Evolutionary conservation across 1,140 invertebrate genomes (phyloP), one percentile per base, ranked within the genome.

Genomic region (Contarinia nasturtii): DNA sequence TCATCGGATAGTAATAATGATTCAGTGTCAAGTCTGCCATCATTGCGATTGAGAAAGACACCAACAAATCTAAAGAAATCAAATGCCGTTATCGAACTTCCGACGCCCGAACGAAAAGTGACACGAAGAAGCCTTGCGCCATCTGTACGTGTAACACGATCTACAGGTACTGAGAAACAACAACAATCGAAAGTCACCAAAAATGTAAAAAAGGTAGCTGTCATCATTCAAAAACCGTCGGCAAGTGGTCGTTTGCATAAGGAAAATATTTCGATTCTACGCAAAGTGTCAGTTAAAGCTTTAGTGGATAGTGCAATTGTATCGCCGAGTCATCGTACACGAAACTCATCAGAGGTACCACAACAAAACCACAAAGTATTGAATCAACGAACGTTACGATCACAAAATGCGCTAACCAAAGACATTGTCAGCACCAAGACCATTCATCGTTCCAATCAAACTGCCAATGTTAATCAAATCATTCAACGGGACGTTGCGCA

Each of bases 1-100:
- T 73, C 71, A 7, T 43, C 41, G 11, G 18, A 18, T 18, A 71
- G 67, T 49, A 18, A 46, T 8, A 11, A 36, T 48, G 41, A 48
- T 11, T 3, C 15, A 2, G 22, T 12, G 20, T 11, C 46, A 15
- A 14, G 12, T 15, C 2, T 11, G 4, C 15, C 38, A 33, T 14
- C 18, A 22, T n/a, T 18, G 15, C 19, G 14, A 18, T 4, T 36
- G 15, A 7, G 4, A 15, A 41, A 21, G 2, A 2, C 3, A 36
- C 7, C 37, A 12, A 27, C 17, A 7, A 15, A 12, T 2, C 7
- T 7, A 18, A 19, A 41, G 2, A n/a, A 17, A 43, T 1, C 27
- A 43, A 48, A 42, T 15, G 12, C 14, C 11, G 45, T 37, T 12
- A 7, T 17, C 2, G 7, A 12, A 12, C 17, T 2, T 20, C 20